Base-by-base conservation (phyloP, 2,888 invertebrate genomes). In the Nomada fucata region DNA sequence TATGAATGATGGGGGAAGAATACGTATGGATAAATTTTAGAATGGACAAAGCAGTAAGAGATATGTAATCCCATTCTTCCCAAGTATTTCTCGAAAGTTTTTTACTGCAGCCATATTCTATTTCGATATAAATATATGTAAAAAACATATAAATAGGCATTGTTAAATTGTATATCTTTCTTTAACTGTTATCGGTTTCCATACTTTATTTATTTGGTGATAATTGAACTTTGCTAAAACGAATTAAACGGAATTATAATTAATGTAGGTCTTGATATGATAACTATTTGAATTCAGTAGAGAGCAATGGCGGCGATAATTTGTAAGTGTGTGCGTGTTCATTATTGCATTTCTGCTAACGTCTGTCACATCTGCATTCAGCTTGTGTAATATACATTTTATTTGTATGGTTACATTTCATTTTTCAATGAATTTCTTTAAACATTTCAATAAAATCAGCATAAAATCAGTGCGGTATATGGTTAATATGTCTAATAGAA, bases 271-370 rank as follows among this genome's bases (percentile, higher is more conserved):
- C 1, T 59, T 59, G 20, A 36, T 11, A 23, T 63, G 13, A 13
- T 36, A 69, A 10, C 5, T 20, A 4, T 63, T 63, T 44, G 36
- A 69, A 76, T 55, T 7, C 42, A 53, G 29, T 52, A 60, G n/a
- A 29, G 20, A 47, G n/a, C 11, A 77, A 77, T 77, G 74, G 65
- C 60, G 60, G 2, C 47, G 7, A 18, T 9, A 42, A 63, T 44
- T 26, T 65, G 52, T 7, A 10, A 20, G 23, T 13, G 18, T n/a
- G 13, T 10, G 7, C 23, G 9, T 20, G 15, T 50, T 5, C 10
- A 18, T 47, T 44, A 23, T 20, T 23, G 4, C 5, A 63, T 47
- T 53, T 23, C 23, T 44, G 10, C 15, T 53, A 15, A 57, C 57
- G n/a, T 50, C 7, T 36, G 42, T 68, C 57, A 20, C 13, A 44